Evolutionary conservation across 2,797 vertebrate species (phyloP).

Genomic region (Crocodylus rhombifer): DNA sequence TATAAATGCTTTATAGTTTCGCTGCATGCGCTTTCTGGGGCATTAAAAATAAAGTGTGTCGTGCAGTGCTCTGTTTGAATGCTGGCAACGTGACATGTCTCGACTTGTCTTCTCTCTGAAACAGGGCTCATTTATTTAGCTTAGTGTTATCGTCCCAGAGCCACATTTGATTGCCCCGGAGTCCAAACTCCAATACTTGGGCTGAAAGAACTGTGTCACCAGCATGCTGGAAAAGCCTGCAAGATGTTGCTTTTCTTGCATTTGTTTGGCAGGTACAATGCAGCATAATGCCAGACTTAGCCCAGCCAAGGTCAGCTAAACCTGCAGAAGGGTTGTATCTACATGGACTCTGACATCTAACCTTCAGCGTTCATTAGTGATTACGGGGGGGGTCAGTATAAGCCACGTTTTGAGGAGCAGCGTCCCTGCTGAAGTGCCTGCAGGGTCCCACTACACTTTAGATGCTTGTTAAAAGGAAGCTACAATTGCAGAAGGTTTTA

Average conservation of each 20-base stretch:
- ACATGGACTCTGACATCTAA: accelerated
- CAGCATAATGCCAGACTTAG: accelerated
- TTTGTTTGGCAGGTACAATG: background rate
- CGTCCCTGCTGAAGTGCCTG: background rate
- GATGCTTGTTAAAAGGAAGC: background rate
- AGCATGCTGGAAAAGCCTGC: background rate
- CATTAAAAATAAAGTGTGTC: background rate
- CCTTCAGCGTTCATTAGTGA: background rate
- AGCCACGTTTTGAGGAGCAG: background rate
- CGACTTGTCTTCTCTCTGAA: background rate
- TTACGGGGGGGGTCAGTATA: too few relatives aligned
- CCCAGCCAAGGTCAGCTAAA: background rate
- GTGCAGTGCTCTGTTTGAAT: background rate
- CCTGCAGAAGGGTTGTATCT: background rate
- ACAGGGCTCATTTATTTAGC: accelerated
- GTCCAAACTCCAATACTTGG: accelerated
- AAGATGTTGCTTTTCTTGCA: background rate
- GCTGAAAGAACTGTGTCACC: accelerated
- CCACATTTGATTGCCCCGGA: accelerated
- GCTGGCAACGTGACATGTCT: background rate
- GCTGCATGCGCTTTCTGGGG: background rate
- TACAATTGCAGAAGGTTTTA: background rate
- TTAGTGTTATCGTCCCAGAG: background rate
- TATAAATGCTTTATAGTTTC: too few relatives aligned
- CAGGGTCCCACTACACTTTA: background rate